Conservation (phyloP, 64 coral and sea anemone species). For the Porites lutea region DNA sequence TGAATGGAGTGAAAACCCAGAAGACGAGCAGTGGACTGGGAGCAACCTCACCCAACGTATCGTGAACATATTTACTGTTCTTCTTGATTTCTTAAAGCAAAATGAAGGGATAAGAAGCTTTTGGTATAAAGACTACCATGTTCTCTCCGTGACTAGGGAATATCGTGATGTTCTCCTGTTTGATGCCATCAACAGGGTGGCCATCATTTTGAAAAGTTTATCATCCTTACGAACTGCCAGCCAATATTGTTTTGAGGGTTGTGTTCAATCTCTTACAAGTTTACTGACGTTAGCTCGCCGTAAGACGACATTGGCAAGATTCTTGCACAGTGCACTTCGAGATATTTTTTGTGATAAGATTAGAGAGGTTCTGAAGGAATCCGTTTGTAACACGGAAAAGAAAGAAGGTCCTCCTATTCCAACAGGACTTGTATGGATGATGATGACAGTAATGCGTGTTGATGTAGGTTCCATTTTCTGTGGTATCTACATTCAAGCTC, state of each 20-base stretch:
- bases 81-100: no score
- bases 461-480: neutral
- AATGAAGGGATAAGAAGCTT: no score
- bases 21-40: no score
- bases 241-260: constrained; percentile 18
- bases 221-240: neutral
- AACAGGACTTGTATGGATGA: no score
- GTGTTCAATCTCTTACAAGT: neutral
- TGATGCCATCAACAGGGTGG: no score
- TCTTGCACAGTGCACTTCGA: neutral
- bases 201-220: neutral
- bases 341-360: neutral
- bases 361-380: neutral
- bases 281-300: neutral
- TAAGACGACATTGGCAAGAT: neutral
- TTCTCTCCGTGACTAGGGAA: no score
- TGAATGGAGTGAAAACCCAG: constrained; percentile 49
- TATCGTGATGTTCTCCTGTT: no score
- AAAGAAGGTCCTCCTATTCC: no score
- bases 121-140: no score
- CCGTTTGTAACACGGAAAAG: neutral
- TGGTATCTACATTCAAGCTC: neutral
- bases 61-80: no score
- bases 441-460: no score
- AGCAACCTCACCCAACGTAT: no score